Base-by-base conservation (phyloP, 92 coral and sea anemone genomes). In the Chrysogorgia sp. region DNA sequence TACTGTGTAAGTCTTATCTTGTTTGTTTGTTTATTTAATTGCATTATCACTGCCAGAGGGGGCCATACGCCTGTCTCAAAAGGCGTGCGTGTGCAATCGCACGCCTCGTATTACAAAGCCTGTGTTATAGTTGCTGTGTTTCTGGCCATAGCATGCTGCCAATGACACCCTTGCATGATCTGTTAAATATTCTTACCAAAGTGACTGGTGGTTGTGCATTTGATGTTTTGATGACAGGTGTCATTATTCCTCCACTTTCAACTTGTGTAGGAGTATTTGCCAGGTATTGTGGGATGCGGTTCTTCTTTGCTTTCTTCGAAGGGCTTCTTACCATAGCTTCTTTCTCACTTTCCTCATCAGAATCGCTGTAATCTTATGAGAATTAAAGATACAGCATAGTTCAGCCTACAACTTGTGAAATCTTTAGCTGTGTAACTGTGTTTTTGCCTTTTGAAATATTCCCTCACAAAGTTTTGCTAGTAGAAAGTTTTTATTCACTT, bases 271-370 rank as follows among this genome's bases (percentile, higher is more conserved):
- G 25, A 12, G 10, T 22, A 0, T 32, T 26, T 24, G 23, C 40
- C 3, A 49, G 20, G 17, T 72, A 58, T 72, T 45, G 35, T 33
- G 48, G 63, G 22, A 72, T 34, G 34, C 37, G 53, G 28, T 72
- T 72, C 49, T 72, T 72, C 23, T 55, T 72, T n/a, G 65, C 20
- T 13, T 72, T 72, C 56, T 72, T 72, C 1, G 79, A 65, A 20
- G 79, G 79, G 35, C 79, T 72, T 72, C 79, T 35, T 10, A 72
- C 64, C 79, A 72, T 72, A 1, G 34, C 35, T 34, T 72, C 79
- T 28, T 31, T n/a, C 20, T 72, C 65, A 14, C 64, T 53, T 37
- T 72, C 79, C 22, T 72, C 79, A 19, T 72, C 79, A 9, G 79
- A 72, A 33, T 72, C 79, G 15, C 79, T 72, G 50, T 31, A 53